Evolutionary conservation across 2,113 vertebrate species (phyloP), one percentile per base, ranked within the genome.

Genomic region (Proteles cristata): DNA sequence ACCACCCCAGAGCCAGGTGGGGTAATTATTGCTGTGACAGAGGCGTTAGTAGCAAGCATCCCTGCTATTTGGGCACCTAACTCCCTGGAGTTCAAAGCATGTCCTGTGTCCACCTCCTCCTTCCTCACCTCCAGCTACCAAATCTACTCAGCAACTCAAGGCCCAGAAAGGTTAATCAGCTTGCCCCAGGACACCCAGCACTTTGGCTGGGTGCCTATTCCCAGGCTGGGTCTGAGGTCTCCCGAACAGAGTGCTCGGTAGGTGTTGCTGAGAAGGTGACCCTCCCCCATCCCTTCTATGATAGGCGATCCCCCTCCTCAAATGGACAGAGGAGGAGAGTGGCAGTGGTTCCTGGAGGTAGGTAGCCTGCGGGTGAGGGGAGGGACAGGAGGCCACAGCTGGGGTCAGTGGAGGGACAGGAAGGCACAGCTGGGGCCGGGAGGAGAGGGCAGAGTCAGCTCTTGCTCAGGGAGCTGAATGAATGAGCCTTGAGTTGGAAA

Each of bases 11-110:
- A 88, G 58, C 92, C 90, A 65, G 84, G 61, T 58, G 5, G 92
- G 92, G 68, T 97, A 94, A 97, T 97, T 96, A 97, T 45, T 50
- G 39, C 84, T 85, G 92, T 2, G 66, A 82, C 66, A 9, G 48
- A 73, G 39, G 77, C 43, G 0, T 96, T 97, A 96, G 97, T 97
- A 98, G 97, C 90, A 95, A 97, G 97, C 95, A 98, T 96, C 95
- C 69, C n/a, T 94, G 96, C 94, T 96, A 50, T 97, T 97, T 97
- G 53, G 71, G 86, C 74, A 68, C 84, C 63, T 63, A 15, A 25
- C 74, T 93, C 85, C 69, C 85, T 84, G 69, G 96, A 95, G 97
- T 97, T 97, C 97, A 98, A 97, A 97, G 97, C 86, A 80, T 65
- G 77, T 66, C 85, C 90, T 76, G 65, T 83, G 95, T 87, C 85